Conservation (phyloP, 2,113 vertebrate species). For the Tachysurus vachellii region DNA sequence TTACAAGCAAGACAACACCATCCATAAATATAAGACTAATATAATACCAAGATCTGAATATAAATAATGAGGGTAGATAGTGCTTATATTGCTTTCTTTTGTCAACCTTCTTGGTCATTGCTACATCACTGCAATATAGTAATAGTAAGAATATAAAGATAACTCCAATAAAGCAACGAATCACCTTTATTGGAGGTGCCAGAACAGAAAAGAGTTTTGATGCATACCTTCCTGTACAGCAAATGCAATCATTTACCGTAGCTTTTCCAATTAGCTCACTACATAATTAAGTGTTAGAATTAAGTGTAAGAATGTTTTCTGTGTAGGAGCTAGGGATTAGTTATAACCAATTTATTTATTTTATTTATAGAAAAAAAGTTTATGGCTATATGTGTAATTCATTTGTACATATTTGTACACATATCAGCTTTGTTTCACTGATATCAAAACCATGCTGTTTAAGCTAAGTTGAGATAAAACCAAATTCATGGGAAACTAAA, state of each 20-base stretch:
- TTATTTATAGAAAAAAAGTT: not conserved
- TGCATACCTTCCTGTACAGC: too few relatives aligned
- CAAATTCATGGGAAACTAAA: not conserved
- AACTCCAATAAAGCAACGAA: not conserved
- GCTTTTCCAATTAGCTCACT: not conserved
- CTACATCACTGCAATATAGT: too few relatives aligned
- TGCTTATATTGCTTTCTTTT: too few relatives aligned
- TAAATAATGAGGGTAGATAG: too few relatives aligned
- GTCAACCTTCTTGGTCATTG: too few relatives aligned
- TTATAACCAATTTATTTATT: not conserved
- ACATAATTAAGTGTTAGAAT: not conserved
- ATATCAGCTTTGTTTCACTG: not conserved
- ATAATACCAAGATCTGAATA: too few relatives aligned
- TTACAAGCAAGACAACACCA: too few relatives aligned
- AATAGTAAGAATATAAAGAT: not conserved
- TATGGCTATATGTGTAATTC: not conserved
- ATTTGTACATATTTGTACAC: not conserved
- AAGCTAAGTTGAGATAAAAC: not conserved
- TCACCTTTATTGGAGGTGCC: too few relatives aligned
- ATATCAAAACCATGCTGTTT: not conserved
- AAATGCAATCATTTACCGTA: not conserved
- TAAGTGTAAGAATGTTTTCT: not conserved
- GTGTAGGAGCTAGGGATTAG: not conserved
- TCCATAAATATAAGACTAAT: too few relatives aligned
- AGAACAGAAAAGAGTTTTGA: not conserved